Percentiles rank a stretch among this genome's conserved stretches.
These are phyloP conservation scores for Thaleichthys pacificus DNA, from an alignment of 2,797 vertebrate species.

Conservation along the genomic window DNA sequence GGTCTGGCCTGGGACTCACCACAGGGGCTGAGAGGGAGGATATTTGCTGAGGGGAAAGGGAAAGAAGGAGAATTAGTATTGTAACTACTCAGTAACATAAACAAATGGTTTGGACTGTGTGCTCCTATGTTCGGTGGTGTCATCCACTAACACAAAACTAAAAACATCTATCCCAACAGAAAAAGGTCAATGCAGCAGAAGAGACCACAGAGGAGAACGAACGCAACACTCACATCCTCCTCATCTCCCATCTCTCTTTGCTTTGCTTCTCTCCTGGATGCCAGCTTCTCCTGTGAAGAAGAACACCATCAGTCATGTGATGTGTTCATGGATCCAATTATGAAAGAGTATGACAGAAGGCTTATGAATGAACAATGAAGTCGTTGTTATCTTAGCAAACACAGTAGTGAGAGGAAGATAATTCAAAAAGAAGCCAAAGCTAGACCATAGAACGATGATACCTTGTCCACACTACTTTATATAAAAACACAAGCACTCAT, in stretches of 20 bases:
- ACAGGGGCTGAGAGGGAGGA: slow-evolving; percentile 33
- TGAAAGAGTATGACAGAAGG: slow-evolving; percentile 6
- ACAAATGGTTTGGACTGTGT: not conserved
- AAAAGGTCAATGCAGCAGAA: not conserved
- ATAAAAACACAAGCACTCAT: too few relatives aligned
- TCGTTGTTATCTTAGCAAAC: not conserved
- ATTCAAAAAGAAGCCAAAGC: not conserved
- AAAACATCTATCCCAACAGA: not conserved
- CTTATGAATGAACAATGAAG: not conserved
- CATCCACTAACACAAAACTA: not conserved
- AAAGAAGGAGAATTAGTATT: not conserved
- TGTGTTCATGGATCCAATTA: slow-evolving; percentile 31
- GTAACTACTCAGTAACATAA: not conserved
- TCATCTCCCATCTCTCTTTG: slow-evolving; percentile 62
- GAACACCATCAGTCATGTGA: slow-evolving; percentile 32
- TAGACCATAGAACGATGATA: not conserved
- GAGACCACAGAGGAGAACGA: not conserved
- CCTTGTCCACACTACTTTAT: too few relatives aligned
- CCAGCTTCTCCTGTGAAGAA: slow-evolving; percentile 66
- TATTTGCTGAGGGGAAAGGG: slow-evolving; percentile 34
- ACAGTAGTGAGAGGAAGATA: not conserved
- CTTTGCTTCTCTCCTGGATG: slow-evolving; percentile 44
- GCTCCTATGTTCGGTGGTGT: not conserved
- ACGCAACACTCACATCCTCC: slow-evolving; percentile 59
- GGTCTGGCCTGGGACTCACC: not conserved